Percentiles rank a stretch among this genome's conserved stretches.
These are phyloP conservation scores for Cyprinodon variegatus DNA, from an alignment of 2,113 vertebrate species.

Conservation along the genomic window DNA sequence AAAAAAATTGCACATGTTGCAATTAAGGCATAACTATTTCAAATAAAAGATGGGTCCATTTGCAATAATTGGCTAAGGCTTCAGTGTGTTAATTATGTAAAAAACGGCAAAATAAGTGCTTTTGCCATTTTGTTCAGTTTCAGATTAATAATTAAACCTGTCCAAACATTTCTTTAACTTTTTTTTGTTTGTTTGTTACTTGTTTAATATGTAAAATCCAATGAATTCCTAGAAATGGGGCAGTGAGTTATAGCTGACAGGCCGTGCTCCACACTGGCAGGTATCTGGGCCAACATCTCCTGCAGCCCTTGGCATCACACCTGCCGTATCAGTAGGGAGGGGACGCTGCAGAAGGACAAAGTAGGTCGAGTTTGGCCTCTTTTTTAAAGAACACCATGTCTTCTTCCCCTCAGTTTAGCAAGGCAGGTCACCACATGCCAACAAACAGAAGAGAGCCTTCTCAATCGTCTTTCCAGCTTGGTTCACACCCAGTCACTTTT, in stretches of 20 bases:
- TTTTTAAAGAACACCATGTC: slow-evolving; percentile 45
- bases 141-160: neutral
- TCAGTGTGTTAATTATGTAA: neutral
- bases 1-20: slow-evolving; percentile 21
- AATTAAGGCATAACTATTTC: slow-evolving; percentile 23
- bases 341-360: slow-evolving; percentile 51
- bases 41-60: slow-evolving; percentile 24
- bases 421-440: slow-evolving; percentile 29
- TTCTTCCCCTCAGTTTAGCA: slow-evolving; percentile 30
- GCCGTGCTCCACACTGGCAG: slow-evolving; percentile 45
- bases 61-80: neutral
- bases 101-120: neutral
- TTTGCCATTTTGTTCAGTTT: neutral
- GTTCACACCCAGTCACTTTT: slow-evolving; percentile 41
- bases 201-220: slow-evolving; percentile 6
- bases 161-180: neutral
- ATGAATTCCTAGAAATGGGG: slow-evolving; percentile 2
- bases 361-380: slow-evolving; percentile 60
- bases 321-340: slow-evolving; percentile 59
- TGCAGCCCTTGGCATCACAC: slow-evolving; percentile 53
- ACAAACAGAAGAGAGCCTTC: slow-evolving; percentile 15
- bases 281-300: slow-evolving; percentile 60
- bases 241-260: slow-evolving; percentile 41
- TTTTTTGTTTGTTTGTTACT: neutral
- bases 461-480: slow-evolving; percentile 7